Evolutionary conservation across 2,113 vertebrate species (phyloP), one percentile per base, ranked within the genome.

Genomic region (Bambusicola thoracicus): DNA sequence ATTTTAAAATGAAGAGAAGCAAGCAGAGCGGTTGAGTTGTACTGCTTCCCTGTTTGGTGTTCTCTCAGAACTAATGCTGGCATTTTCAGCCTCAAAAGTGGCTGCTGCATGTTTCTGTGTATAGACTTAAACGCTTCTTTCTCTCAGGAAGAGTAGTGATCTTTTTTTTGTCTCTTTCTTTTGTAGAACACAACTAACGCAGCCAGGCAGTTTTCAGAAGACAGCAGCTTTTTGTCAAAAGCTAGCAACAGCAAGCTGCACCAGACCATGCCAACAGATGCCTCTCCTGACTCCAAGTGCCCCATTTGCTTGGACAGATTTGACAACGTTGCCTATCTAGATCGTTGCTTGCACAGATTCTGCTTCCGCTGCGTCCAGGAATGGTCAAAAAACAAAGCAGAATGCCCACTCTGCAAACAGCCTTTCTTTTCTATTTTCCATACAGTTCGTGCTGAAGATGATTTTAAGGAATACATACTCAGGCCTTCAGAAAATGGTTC

Each of bases 361-460:
- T 99, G 99, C 90, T 99, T 99, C 94, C 97, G 98, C 30, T 99
- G 99, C 94, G 98, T 99, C 77, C 98, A 98, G 4, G 99, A 99
- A 84, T 99, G 99, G 99, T 99, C 99, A 46, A 99, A 99, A 95
- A 99, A 99, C 98, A 99, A 99, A 97, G 99, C 99, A 4, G 99
- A 99, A 81, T 99, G 99, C 68, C 99, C 99, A 1, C 97, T 99
- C 3, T 99, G 99, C 97, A 99, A 99, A 87, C 99, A 99, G 41
- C 98, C 99, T 0, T 99, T 99, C 91, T 97, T 97, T 91, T 99
- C 99, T 36, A 99, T 99, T 82, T 99, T 99, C 94, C 99, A 99
- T 96, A 99, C 98, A 32, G 98, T 99, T 85, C 98, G 98, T 75
- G 98, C 99, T 13, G 98, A 99, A 91, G 97, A 99, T 84, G 98